These are phyloP conservation scores for Mycalesis mineus DNA, from an alignment of 2,888 invertebrate genomes.

Conservation along the genomic window DNA sequence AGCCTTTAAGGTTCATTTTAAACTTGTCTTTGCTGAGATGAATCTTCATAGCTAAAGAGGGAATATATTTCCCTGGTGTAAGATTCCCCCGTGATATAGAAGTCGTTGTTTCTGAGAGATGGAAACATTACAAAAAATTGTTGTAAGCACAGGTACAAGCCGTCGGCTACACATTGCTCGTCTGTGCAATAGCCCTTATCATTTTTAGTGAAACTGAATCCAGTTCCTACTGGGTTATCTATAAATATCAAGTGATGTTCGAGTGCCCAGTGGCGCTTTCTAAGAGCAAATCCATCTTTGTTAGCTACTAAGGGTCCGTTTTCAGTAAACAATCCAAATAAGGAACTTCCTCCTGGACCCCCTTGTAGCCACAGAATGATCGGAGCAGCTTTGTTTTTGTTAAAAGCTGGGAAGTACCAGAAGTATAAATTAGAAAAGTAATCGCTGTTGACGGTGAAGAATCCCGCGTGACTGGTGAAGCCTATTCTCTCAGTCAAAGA, in stretches of 20 bases:
- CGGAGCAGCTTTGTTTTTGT: slow-evolving; percentile 58
- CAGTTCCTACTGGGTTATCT: slow-evolving; percentile 82
- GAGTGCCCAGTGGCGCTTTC: slow-evolving; percentile 78
- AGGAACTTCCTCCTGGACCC: slow-evolving; percentile 76
- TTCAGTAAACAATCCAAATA: slow-evolving; percentile 78
- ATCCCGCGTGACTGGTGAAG: slow-evolving; percentile 79
- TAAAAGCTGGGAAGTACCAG: slow-evolving; percentile 81
- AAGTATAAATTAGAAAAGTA: slow-evolving; percentile 80
- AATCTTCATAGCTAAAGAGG: slow-evolving; percentile 72
- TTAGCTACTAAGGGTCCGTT: slow-evolving; percentile 77
- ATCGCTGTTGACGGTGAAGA: slow-evolving; percentile 78
- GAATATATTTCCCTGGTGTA: slow-evolving; percentile 79
- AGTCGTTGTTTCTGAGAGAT: slow-evolving; percentile 67
- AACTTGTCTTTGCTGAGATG: slow-evolving; percentile 53
- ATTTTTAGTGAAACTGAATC: slow-evolving; percentile 80
- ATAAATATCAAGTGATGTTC: slow-evolving; percentile 80
- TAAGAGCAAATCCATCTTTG: slow-evolving; percentile 48
- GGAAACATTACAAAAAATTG: slow-evolving; percentile 81
- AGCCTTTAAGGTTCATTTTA: slow-evolving; percentile 73
- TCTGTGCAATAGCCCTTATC: slow-evolving; percentile 74
- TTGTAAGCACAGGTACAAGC: slow-evolving; percentile 68
- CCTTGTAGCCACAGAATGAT: slow-evolving; percentile 79
- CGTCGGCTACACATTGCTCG: slow-evolving; percentile 75
- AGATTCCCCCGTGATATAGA: slow-evolving; percentile 81
- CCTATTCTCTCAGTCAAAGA: slow-evolving; percentile 53